Conservation (phyloP, 2,888 invertebrate species). For the Chrysodeixis includens region DNA sequence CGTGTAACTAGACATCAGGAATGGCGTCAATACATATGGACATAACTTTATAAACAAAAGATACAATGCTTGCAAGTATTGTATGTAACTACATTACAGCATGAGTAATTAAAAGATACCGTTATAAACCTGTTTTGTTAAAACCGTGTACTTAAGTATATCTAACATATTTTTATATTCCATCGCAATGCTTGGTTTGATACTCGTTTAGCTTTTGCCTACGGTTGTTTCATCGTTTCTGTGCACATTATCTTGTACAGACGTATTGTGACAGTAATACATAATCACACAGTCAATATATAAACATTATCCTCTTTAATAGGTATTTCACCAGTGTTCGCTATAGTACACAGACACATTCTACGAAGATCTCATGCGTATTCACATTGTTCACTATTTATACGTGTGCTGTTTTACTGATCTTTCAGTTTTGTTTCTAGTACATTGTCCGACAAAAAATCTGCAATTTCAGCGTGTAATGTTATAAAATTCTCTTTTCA, state of each 20-base stretch:
- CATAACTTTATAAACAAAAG: background rate
- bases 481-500: background rate
- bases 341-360: background rate
- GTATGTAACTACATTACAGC: slow-evolving; percentile 1
- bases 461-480: background rate
- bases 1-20: background rate
- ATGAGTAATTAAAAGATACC: background rate
- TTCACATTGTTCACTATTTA: background rate
- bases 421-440: background rate
- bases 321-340: background rate
- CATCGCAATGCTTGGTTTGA: background rate
- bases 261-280: background rate
- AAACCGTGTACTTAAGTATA: slow-evolving; percentile 4
- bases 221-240: slow-evolving; percentile 3
- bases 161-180: background rate
- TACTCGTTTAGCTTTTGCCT: background rate
- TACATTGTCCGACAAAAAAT: background rate
- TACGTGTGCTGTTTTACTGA: background rate
- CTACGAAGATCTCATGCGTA: background rate
- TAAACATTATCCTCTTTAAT: slow-evolving; percentile 1
- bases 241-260: slow-evolving; percentile 13
- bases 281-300: background rate
- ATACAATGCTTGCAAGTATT: slow-evolving; percentile 3
- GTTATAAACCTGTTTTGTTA: slow-evolving; percentile 3
- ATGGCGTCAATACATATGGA: background rate